phyloP scores from a whole-genome alignment of 2,888 invertebrate species.

The Agrotis clavis region DNA sequence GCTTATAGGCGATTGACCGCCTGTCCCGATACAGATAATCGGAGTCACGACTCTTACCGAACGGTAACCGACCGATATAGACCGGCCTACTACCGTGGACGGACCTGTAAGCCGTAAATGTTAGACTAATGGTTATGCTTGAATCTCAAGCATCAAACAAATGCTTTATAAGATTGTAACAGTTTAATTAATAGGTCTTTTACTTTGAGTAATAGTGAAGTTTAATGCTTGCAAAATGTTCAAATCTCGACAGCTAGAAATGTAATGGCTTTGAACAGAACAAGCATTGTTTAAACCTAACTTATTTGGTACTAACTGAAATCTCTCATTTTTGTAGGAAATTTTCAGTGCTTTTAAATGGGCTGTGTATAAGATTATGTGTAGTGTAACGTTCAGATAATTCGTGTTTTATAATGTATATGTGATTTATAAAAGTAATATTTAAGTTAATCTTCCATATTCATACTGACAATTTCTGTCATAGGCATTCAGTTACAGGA shows the following conservation, averaged over 20 bases:
- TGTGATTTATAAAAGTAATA: not conserved
- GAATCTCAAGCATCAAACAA: not conserved
- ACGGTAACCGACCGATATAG: conserved; percentile 63
- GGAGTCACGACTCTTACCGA: conserved; percentile 71
- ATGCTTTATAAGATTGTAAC: conserved; percentile 27
- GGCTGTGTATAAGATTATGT: too few relatives aligned
- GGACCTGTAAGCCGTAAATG: conserved; percentile 19
- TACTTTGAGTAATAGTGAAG: not conserved
- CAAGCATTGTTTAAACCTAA: too few relatives aligned
- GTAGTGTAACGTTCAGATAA: too few relatives aligned
- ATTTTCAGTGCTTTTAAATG: not conserved
- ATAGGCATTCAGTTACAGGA: not conserved
- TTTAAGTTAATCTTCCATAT: not conserved
- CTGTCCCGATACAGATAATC: conserved; percentile 76
- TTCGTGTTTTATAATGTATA: not conserved
- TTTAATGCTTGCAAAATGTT: too few relatives aligned
- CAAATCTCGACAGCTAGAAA: not conserved
- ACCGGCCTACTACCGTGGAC: conserved; percentile 25
- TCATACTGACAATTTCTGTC: not conserved
- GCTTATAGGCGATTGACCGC: conserved; percentile 76
- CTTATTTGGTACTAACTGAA: not conserved
- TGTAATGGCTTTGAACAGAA: too few relatives aligned
- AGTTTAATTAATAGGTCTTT: conserved; percentile 30
- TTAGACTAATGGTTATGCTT: not conserved
- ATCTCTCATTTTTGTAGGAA: not conserved